A percentile compares a stretch with the other conserved stretches of the same genome.
Evolutionary conservation across 2,888 invertebrate species (phyloP).

Genomic region (Coenonympha glycerion): DNA sequence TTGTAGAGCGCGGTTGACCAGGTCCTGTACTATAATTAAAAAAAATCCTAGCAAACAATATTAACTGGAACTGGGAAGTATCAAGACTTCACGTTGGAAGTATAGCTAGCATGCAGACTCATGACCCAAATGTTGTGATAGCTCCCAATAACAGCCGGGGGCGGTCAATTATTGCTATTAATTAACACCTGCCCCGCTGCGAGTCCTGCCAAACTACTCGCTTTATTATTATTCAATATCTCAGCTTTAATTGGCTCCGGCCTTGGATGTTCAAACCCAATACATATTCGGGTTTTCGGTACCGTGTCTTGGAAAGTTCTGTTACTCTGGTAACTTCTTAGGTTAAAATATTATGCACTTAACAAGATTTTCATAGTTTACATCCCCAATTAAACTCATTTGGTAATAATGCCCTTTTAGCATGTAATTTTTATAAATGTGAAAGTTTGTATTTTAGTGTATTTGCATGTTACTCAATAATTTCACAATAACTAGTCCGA

Average conservation of each 20-base stretch:
- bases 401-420: too few relatives aligned
- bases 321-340: neutral
- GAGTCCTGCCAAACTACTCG: conserved; percentile 15
- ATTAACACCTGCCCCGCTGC: conserved; percentile 35
- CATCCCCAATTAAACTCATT: too few relatives aligned
- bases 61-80: too few relatives aligned
- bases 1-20: too few relatives aligned
- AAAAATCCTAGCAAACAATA: too few relatives aligned
- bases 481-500: too few relatives aligned
- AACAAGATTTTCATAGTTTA: too few relatives aligned
- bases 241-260: conserved; percentile 16
- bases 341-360: neutral
- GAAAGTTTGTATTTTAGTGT: too few relatives aligned
- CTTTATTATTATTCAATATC: conserved; percentile 20
- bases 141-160: conserved; percentile 66
- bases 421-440: too few relatives aligned
- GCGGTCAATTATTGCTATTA: conserved; percentile 53
- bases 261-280: neutral
- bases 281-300: neutral
- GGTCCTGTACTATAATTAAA: too few relatives aligned
- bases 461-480: too few relatives aligned
- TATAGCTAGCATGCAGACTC: conserved; percentile 45
- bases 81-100: conserved; percentile 27
- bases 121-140: conserved; percentile 66
- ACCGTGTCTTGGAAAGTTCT: neutral